phyloP scores from a whole-genome alignment of 2,888 invertebrate genomes.

The Drosophila paracracens region DNA sequence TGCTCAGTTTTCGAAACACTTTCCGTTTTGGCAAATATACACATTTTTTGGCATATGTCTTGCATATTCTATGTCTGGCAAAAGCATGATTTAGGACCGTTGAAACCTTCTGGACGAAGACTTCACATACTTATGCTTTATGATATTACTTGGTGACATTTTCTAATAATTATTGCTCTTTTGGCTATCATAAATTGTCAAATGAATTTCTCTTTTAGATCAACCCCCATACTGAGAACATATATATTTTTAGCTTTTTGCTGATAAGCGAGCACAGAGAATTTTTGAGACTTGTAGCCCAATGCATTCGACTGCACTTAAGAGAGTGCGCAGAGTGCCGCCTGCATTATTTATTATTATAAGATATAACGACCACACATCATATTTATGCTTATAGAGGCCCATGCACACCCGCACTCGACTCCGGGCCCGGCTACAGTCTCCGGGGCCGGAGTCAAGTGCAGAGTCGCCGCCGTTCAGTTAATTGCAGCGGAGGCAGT shows the following conservation, averaged over 20 bases:
- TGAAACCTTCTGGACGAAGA: background rate
- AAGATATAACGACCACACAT: conserved; percentile 59
- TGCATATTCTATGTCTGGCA: conserved; percentile 38
- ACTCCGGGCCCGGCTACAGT: background rate
- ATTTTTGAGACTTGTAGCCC: conserved; percentile 31
- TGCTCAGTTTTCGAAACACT: conserved; percentile 74
- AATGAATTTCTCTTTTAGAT: background rate
- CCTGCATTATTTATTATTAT: conserved; percentile 60
- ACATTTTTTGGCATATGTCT: conserved; percentile 58
- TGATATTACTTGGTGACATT: background rate
- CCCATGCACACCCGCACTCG: conserved; percentile 61
- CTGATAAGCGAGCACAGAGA: conserved; percentile 49
- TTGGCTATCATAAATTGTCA: conserved; percentile 37
- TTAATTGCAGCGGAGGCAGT: conserved; percentile 74
- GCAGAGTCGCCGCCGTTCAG: conserved; percentile 50
- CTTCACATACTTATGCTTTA: background rate
- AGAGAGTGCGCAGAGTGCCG: conserved; percentile 58
- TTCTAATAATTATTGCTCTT: conserved; percentile 23
- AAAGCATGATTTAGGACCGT: conserved; percentile 13
- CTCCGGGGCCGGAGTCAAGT: conserved; percentile 64
- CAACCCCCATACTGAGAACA: conserved; percentile 15
- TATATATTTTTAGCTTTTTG: conserved; percentile 53
- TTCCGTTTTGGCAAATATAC: conserved; percentile 53
- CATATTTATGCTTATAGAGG: conserved; percentile 56
- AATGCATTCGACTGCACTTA: conserved; percentile 64